These are phyloP conservation scores for Oegoconia quadripuncta DNA, from an alignment of 2,888 invertebrate species.

Conservation along the genomic window DNA sequence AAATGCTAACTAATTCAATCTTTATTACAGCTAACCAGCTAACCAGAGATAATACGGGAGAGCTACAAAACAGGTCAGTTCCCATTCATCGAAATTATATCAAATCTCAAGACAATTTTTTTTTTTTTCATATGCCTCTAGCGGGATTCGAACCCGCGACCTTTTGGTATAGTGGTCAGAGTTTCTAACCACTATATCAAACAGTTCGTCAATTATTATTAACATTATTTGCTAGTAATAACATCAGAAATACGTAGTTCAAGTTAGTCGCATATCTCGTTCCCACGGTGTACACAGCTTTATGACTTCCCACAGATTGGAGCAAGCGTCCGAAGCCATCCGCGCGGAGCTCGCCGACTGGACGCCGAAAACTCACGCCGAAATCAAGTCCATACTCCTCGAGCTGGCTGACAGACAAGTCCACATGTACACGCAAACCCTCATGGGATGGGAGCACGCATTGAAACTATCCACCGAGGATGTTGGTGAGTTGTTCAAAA, in stretches of 20 bases:
- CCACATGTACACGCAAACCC: conserved; percentile 30
- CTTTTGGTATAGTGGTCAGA: too few relatives aligned
- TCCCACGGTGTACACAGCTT: not conserved
- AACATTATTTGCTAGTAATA: too few relatives aligned
- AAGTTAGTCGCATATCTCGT: too few relatives aligned
- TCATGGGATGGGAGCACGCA: conserved; percentile 58
- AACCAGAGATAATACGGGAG: conserved; percentile 48
- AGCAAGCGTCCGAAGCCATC: conserved; percentile 64
- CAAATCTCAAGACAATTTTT: not conserved
- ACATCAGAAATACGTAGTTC: too few relatives aligned
- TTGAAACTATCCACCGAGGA: conserved; percentile 47
- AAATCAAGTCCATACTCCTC: conserved; percentile 50
- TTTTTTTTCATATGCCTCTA: not conserved
- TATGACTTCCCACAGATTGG: conserved; percentile 37
- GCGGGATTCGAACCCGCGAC: too few relatives aligned
- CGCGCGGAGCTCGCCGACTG: conserved; percentile 63
- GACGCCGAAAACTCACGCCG: conserved; percentile 55
- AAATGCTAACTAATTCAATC: too few relatives aligned
- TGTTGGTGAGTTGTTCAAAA: conserved; percentile 55
- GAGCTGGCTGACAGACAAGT: conserved; percentile 54
- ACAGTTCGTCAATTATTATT: not conserved
- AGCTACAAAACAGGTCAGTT: conserved; percentile 59
- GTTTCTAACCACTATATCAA: too few relatives aligned
- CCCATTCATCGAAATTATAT: not conserved
- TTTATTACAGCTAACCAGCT: conserved; percentile 52